Conservation (phyloP, 1,140 invertebrate genomes). For the Hylaeus anthracinus region DNA sequence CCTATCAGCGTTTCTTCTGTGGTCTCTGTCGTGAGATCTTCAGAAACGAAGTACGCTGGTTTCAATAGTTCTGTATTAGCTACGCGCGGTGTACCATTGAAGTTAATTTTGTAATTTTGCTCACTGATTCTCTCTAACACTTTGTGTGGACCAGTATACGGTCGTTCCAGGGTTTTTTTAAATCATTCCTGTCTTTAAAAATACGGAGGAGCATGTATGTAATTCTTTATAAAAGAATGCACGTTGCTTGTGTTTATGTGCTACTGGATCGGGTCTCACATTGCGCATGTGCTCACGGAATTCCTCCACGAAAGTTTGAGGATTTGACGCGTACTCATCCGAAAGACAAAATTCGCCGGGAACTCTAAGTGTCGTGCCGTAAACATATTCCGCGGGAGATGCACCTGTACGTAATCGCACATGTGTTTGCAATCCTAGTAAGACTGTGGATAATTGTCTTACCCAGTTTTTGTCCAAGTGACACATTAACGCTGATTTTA, state of each 20-base stretch:
- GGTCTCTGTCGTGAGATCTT: no score
- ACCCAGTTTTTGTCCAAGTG: conserved; percentile 53
- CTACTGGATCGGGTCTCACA: background rate
- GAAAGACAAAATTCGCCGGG: background rate
- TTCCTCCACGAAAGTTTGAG: background rate
- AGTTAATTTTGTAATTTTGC: no score
- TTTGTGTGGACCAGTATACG: background rate
- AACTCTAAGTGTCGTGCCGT: conserved; percentile 48
- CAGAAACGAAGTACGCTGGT: no score
- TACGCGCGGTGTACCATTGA: no score
- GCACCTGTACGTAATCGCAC: conserved; percentile 64
- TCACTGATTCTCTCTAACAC: no score
- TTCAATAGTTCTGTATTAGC: no score
- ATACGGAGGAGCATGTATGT: background rate
- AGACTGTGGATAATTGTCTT: conserved; percentile 67
- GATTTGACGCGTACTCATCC: background rate
- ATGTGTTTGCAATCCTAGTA: conserved; percentile 66
- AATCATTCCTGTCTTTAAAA: background rate
- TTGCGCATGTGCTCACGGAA: background rate
- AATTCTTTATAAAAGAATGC: background rate
- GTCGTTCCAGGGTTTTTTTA: background rate
- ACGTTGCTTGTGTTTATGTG: background rate
- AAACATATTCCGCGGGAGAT: conserved; percentile 72
- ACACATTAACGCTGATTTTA: conserved; percentile 41
- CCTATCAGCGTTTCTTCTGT: no score